Percentiles rank a stretch among this genome's conserved stretches.
These are phyloP conservation scores for Cydia splendana DNA, from an alignment of 1,140 invertebrate species.

Conservation along the genomic window DNA sequence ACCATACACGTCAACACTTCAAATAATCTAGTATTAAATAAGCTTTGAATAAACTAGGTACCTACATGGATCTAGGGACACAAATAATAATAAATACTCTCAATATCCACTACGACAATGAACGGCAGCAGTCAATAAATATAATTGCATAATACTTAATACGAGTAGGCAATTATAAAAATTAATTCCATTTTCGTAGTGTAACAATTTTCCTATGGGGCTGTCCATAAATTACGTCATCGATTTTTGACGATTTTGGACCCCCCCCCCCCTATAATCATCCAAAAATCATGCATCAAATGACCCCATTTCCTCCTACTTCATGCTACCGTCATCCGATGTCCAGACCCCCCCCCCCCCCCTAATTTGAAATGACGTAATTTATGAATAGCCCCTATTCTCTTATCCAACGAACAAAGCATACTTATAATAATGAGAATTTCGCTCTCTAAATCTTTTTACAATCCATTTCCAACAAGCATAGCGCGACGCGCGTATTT, in stretches of 20 bases:
- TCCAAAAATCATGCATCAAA: too few relatives aligned
- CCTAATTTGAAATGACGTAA: too few relatives aligned
- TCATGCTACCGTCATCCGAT: too few relatives aligned
- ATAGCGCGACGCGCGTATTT: slow-evolving; percentile 63
- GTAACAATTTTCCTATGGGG: slow-evolving; percentile 71
- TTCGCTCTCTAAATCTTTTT: slow-evolving; percentile 59
- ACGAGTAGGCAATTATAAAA: slow-evolving; percentile 40
- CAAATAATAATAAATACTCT: slow-evolving; percentile 29
- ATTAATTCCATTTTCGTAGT: slow-evolving; percentile 47
- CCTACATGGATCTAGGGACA: neutral
- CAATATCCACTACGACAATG: slow-evolving; percentile 4
- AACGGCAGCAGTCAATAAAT: slow-evolving; percentile 25
- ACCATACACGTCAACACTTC: slow-evolving; percentile 6
- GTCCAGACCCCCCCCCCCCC: too few relatives aligned
- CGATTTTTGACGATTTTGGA: too few relatives aligned
- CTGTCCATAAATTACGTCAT: too few relatives aligned
- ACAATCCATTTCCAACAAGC: slow-evolving; percentile 68
- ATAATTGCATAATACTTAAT: slow-evolving; percentile 28
- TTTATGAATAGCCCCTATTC: too few relatives aligned
- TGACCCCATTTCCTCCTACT: too few relatives aligned
- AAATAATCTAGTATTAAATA: slow-evolving; percentile 15
- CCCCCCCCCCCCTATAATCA: too few relatives aligned
- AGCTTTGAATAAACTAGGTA: slow-evolving; percentile 14
- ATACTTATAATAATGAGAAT: slow-evolving; percentile 61
- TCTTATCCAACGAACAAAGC: slow-evolving; percentile 66